Evolutionary conservation across 2,888 invertebrate species (phyloP).

Genomic region (Nephrotoma appendiculata): DNA sequence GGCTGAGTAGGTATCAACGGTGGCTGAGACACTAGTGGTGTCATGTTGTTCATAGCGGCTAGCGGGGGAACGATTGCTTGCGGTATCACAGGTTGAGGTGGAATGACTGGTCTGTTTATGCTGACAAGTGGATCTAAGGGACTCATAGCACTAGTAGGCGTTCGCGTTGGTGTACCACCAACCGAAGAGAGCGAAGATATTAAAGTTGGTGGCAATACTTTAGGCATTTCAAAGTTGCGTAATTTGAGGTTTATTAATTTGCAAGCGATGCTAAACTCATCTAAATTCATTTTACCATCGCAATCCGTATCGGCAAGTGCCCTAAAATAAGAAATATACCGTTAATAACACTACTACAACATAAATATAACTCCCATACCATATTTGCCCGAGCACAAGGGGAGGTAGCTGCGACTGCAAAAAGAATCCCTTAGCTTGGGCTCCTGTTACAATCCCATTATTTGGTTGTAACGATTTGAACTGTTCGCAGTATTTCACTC

Average conservation of each 20-base stretch:
- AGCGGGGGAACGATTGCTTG: constrained; percentile 11
- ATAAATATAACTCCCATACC: constrained; percentile 41
- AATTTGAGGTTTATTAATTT: constrained; percentile 89
- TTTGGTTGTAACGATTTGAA: constrained; percentile 76
- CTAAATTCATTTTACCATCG: constrained; percentile 91
- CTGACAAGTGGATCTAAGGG: constrained; percentile 25
- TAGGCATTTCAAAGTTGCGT: constrained; percentile 82
- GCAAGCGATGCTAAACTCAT: constrained; percentile 96
- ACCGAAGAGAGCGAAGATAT: constrained; percentile 48
- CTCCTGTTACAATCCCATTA: constrained; percentile 79
- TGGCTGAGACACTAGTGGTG: not conserved
- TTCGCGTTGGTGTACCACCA: constrained; percentile 32
- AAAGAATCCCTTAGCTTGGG: constrained; percentile 87
- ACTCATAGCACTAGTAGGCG: constrained; percentile 27
- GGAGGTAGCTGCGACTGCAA: constrained; percentile 86
- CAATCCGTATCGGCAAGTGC: constrained; percentile 85
- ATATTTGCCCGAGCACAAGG: constrained; percentile 81
- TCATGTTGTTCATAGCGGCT: not conserved
- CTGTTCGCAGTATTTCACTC: constrained; percentile 79
- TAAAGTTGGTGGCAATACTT: constrained; percentile 62
- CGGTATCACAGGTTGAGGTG: constrained; percentile 9
- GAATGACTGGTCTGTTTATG: constrained; percentile 8
- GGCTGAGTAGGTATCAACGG: not conserved
- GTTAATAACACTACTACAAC: constrained; percentile 8
- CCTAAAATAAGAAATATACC: constrained; percentile 43